Evolutionary conservation across 2,888 invertebrate species (phyloP), one percentile per base, ranked within the genome.

Genomic region (Elegia similella): DNA sequence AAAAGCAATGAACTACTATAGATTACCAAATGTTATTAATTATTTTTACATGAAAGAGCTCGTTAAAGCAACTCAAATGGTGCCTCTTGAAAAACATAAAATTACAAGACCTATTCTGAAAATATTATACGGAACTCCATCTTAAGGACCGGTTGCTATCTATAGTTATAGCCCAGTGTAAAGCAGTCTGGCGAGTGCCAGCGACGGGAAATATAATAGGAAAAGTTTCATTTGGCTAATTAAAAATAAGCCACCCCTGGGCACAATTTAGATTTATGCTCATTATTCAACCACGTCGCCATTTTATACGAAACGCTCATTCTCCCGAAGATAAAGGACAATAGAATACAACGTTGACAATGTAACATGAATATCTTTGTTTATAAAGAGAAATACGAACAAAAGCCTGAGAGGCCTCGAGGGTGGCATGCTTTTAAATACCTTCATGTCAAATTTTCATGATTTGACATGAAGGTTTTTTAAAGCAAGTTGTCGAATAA

Each of bases 191-290:
- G 67, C 68, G 72, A 76, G 71, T 76, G 73, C 77, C 74, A 74
- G 69, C 82, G 77, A 73, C 73, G 75, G 76, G 69, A 77, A 83
- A 80, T 80, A 82, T 84, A 87, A 86, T 84, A 82, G 83, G 80
- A 82, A 88, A 87, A 87, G 82, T 87, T 87, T 85, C 86, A 87
- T 88, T 87, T 85, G 75, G 82, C 82, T 89, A 88, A 88, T 88
- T 88, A 88, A 88, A 88, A 88, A 85, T 81, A 82, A 85, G 78
- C 82, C 76, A 78, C 81, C 80, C 80, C 63, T 62, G 80, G 78
- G 80, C 78, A 82, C 79, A 75, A 81, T 82, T 75, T 75, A 76
- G 82, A 86, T 87, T 86, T 84, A 84, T 85, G 76, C 78, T 77
- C 76, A 74, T 76, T 80, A 78, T 76, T 75, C 75, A 81, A 80